Conservation (phyloP, 1,140 invertebrate genomes). For the Nephotettix cincticeps region DNA sequence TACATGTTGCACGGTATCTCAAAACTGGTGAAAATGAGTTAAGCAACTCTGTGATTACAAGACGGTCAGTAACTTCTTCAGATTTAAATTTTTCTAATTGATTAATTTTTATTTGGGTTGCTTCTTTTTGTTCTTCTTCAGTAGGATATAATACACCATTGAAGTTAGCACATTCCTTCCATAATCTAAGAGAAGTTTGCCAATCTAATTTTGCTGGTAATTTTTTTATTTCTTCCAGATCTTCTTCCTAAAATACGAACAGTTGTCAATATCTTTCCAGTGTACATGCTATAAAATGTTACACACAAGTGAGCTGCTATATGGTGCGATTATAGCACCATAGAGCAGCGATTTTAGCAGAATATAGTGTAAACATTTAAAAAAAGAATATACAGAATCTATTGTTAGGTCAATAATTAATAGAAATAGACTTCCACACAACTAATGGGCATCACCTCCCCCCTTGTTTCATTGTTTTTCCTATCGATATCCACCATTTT, state of each 20-base stretch:
- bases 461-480: too few species aligned
- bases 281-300: too few species aligned
- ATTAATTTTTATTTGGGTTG: conserved; percentile 26
- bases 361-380: too few species aligned
- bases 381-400: too few species aligned
- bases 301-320: too few species aligned
- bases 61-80: conserved; percentile 26
- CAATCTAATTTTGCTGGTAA: conserved; percentile 49
- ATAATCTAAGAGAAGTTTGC: conserved; percentile 49
- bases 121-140: conserved; percentile 28
- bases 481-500: too few species aligned
- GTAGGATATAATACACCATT: conserved; percentile 44
- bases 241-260: conserved; percentile 42
- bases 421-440: too few species aligned
- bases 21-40: conserved; percentile 41
- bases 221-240: conserved; percentile 46
- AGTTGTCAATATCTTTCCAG: too few species aligned
- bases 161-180: conserved; percentile 50
- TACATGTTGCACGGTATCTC: conserved; percentile 57
- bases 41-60: conserved; percentile 23
- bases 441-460: too few species aligned
- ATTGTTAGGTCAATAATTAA: too few species aligned
- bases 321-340: too few species aligned
- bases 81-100: conserved; percentile 16
- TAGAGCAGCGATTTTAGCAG: too few species aligned